phyloP scores from a whole-genome alignment of 1,140 invertebrate genomes.

The Bombus superbus region DNA sequence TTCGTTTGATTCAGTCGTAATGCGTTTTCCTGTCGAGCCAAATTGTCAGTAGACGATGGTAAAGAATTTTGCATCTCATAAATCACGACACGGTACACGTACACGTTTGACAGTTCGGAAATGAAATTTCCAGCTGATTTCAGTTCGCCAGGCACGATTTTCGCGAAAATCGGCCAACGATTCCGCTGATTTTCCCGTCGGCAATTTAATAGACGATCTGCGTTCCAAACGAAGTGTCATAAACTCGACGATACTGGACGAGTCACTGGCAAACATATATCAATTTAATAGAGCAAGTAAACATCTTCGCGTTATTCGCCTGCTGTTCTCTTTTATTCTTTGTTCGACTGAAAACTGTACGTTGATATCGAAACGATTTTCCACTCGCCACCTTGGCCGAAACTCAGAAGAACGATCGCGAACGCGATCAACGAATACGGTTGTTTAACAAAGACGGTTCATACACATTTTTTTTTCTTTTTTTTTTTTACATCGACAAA shows the following conservation, averaged over 20 bases:
- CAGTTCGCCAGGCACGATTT: not conserved
- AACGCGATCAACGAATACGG: constrained; percentile 11
- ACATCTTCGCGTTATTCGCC: no score
- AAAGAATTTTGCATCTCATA: constrained; percentile 7
- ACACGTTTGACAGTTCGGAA: constrained; percentile 9
- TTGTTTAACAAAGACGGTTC: constrained; percentile 30
- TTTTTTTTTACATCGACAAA: constrained; percentile 15
- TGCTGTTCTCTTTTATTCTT: not conserved
- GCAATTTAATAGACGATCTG: not conserved
- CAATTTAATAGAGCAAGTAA: not conserved
- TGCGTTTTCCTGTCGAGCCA: not conserved
- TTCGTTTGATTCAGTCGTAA: no score
- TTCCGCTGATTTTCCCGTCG: not conserved
- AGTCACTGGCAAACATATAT: not conserved
- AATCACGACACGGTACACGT: not conserved
- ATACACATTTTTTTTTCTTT: not conserved
- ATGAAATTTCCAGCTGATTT: constrained; percentile 17
- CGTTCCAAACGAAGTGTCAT: not conserved
- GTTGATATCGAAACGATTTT: not conserved
- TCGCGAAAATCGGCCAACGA: not conserved
- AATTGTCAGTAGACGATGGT: not conserved
- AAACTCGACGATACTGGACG: not conserved
- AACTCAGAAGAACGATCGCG: not conserved
- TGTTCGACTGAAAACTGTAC: not conserved
- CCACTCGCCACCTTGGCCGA: no score